phyloP scores from a whole-genome alignment of 2,113 vertebrate genomes.

The Rhinolophus sinicus region DNA sequence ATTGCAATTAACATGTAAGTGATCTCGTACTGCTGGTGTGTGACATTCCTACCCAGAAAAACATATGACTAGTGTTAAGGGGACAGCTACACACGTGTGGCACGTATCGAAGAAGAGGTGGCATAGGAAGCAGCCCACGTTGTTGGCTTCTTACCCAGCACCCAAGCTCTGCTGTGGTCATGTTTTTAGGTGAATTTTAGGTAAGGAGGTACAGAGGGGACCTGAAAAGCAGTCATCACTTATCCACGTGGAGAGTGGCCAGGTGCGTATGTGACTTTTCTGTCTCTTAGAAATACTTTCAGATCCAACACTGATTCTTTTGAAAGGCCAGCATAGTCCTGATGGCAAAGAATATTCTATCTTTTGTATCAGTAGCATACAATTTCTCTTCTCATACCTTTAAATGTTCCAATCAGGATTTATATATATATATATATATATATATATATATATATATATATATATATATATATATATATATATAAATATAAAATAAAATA shows the following conservation, averaged over 20 bases:
- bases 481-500: too few relatives aligned
- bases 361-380: neutral
- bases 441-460: neutral
- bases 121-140: fast-evolving
- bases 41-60: neutral
- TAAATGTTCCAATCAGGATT: neutral
- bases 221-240: neutral
- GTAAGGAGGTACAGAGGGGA: neutral
- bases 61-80: neutral
- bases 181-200: neutral
- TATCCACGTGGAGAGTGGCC: fast-evolving
- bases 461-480: neutral
- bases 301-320: neutral
- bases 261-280: neutral
- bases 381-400: neutral
- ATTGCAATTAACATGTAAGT: slow-evolving; percentile 59
- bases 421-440: neutral
- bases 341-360: neutral
- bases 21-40: slow-evolving; percentile 53
- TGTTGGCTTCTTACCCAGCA: neutral
- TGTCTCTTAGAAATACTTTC: neutral
- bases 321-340: neutral
- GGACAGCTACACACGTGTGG: neutral
- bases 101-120: neutral
- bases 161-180: fast-evolving